Conservation (phyloP, 2,113 vertebrate species). For the Silurus asotus region DNA sequence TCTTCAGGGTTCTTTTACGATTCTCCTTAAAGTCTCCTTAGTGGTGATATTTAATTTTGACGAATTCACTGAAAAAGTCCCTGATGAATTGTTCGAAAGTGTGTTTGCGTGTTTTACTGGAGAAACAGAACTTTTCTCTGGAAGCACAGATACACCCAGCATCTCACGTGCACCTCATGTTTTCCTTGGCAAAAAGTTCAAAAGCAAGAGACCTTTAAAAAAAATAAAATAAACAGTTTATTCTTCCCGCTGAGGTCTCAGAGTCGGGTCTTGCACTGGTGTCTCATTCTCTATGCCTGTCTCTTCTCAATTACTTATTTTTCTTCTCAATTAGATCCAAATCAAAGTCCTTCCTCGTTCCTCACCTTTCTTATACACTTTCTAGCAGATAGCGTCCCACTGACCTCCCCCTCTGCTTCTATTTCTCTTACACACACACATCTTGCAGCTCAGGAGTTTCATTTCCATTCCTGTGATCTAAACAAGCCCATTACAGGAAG, state of each 20-base stretch:
- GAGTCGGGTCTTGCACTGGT: constrained; percentile 17
- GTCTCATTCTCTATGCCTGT: constrained; percentile 51
- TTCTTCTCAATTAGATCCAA: constrained; percentile 68
- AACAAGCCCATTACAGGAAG: constrained; percentile 77
- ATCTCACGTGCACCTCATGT: not conserved
- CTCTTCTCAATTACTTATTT: constrained; percentile 46
- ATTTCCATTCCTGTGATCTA: constrained; percentile 80
- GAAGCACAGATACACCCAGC: not conserved
- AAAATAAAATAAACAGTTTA: constrained; percentile 43
- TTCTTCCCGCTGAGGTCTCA: constrained; percentile 16
- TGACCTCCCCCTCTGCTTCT: constrained; percentile 48
- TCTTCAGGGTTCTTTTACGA: no score
- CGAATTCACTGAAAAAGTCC: not conserved
- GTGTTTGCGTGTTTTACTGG: not conserved
- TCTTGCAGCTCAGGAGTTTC: constrained; percentile 67
- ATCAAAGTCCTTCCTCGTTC: constrained; percentile 51
- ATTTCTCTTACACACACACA: constrained; percentile 27
- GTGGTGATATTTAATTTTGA: no score
- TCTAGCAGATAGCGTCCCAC: constrained; percentile 67
- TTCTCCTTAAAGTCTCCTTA: no score
- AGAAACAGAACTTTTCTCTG: not conserved
- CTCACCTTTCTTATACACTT: constrained; percentile 39
- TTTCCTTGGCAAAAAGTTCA: constrained; percentile 3
- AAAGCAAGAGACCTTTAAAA: constrained; percentile 12
- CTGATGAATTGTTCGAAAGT: not conserved